Evolutionary conservation across 1,140 invertebrate genomes (phyloP).

Genomic region (Armadillidium nasatum): DNA sequence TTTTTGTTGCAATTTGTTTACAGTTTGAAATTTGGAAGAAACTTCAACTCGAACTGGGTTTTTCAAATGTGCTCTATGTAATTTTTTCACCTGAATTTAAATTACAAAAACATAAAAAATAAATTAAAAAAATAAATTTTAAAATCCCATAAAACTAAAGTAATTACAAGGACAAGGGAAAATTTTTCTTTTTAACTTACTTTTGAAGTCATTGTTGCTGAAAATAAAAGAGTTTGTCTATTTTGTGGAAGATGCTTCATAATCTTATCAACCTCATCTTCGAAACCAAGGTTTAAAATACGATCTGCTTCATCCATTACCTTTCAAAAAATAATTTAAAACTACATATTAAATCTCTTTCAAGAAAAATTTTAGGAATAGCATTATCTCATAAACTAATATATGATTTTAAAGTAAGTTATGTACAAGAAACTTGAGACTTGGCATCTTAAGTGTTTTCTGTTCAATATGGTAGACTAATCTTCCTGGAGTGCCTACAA

Average conservation of each 20-base stretch:
- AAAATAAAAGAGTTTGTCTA: slow-evolving; percentile 84
- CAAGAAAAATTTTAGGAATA: too few relatives aligned
- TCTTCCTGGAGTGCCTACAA: slow-evolving; percentile 86
- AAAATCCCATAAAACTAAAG: not conserved
- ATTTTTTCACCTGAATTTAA: slow-evolving; percentile 72
- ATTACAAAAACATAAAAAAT: not conserved
- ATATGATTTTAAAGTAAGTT: too few relatives aligned
- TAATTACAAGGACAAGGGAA: slow-evolving; percentile 1
- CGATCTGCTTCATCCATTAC: slow-evolving; percentile 95
- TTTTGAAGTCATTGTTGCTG: slow-evolving; percentile 91
- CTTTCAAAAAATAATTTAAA: too few relatives aligned
- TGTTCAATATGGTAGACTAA: slow-evolving; percentile 80
- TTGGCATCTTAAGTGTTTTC: too few relatives aligned
- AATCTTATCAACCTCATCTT: slow-evolving; percentile 95
- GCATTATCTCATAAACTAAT: too few relatives aligned
- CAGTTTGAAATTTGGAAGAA: slow-evolving; percentile 94
- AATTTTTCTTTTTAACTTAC: slow-evolving; percentile 22
- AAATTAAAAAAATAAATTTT: not conserved
- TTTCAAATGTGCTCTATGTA: slow-evolving; percentile 87
- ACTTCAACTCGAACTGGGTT: slow-evolving; percentile 94
- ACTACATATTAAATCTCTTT: too few relatives aligned
- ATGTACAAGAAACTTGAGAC: too few relatives aligned
- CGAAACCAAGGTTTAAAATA: slow-evolving; percentile 94
- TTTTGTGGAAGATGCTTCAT: slow-evolving; percentile 71
- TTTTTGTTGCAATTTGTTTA: slow-evolving; percentile 92